A percentile compares a stretch with the other conserved stretches of the same genome.
These are phyloP conservation scores for Spicauda simplicius DNA, from an alignment of 2,888 invertebrate species.

Conservation along the genomic window DNA sequence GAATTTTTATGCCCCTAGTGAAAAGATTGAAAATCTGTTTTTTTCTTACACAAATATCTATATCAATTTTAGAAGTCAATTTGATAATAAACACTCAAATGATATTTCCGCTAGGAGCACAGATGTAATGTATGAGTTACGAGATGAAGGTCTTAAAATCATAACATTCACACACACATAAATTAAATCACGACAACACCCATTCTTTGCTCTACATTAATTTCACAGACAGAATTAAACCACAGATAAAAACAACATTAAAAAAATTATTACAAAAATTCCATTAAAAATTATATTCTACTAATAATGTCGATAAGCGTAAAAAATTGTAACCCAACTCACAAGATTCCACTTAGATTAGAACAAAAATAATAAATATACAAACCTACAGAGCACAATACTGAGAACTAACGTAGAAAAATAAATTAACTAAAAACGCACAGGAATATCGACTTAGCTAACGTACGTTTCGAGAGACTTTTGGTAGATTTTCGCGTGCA, in stretches of 20 bases:
- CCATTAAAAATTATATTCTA: not conserved
- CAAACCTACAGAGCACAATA: conserved; percentile 36
- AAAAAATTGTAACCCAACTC: conserved; percentile 42
- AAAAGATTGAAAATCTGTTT: no score
- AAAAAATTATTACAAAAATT: conserved; percentile 15
- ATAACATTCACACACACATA: not conserved
- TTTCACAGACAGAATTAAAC: not conserved
- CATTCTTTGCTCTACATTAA: not conserved
- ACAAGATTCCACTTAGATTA: conserved; percentile 46
- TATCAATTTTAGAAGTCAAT: no score
- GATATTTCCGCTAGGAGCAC: no score
- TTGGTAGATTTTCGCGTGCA: not conserved
- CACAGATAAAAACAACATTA: conserved; percentile 1
- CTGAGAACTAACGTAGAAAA: conserved; percentile 6
- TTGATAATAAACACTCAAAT: no score
- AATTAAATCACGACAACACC: not conserved
- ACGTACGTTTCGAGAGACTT: not conserved
- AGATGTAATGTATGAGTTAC: not conserved
- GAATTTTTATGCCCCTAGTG: no score
- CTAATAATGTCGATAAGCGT: conserved; percentile 41
- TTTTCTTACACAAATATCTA: no score
- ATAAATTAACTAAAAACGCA: not conserved
- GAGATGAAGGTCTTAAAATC: not conserved
- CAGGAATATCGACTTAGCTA: not conserved
- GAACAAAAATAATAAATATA: conserved; percentile 23